Percentiles rank a stretch among this genome's conserved stretches.
Evolutionary conservation across 1,140 invertebrate species (phyloP).

Genomic region (Trinorchestia longiramus): DNA sequence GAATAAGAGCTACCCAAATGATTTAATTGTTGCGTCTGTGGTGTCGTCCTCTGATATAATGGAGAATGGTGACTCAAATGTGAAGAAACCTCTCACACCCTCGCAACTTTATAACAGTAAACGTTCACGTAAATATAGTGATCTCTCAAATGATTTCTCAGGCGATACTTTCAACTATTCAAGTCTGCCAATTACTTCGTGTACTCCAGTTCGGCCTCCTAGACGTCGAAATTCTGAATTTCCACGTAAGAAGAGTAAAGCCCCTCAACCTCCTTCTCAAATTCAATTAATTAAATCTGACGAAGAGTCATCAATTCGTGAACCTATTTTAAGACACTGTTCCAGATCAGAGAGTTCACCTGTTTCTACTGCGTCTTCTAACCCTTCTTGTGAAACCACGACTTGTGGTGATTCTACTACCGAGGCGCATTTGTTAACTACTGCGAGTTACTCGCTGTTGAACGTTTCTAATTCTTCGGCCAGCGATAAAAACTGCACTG

Average conservation of each 20-base stretch:
- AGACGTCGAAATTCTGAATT: conserved; percentile 1
- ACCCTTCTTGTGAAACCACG: neutral
- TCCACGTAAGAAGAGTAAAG: neutral
- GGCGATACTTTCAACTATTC: neutral
- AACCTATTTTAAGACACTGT: neutral
- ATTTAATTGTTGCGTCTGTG: neutral
- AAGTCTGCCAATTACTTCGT: neutral
- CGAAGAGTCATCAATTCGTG: neutral
- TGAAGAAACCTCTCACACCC: neutral
- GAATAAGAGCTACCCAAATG: neutral
- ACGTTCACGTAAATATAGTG: neutral
- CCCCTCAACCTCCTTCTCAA: neutral
- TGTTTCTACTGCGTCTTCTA: neutral
- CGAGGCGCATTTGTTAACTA: neutral
- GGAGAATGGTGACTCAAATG: neutral
- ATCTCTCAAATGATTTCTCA: neutral
- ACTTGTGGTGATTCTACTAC: neutral
- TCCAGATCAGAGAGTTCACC: neutral
- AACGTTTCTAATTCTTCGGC: neutral
- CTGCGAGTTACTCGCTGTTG: neutral
- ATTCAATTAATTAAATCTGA: neutral
- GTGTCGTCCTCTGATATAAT: neutral
- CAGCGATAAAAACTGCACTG: neutral
- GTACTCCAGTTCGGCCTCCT: neutral
- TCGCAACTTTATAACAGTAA: conserved; percentile 6